Percentiles rank a stretch among this genome's conserved stretches.
Conservation (phyloP, 2,888 invertebrate genomes). For the Priapulus caudatus region DNA sequence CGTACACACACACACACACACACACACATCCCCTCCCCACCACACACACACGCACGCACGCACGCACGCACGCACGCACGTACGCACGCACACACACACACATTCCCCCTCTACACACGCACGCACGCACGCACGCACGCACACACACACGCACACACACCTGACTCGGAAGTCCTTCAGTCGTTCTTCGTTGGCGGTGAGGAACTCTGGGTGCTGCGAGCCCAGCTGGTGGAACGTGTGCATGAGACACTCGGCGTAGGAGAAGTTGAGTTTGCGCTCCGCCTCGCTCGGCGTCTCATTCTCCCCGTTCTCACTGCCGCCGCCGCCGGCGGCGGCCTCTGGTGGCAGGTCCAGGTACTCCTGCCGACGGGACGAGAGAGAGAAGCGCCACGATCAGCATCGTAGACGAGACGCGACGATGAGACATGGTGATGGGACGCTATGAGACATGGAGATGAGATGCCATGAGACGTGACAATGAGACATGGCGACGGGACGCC, state of each 20-base stretch:
- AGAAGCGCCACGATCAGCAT: constrained; percentile 77
- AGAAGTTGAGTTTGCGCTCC: constrained; percentile 77
- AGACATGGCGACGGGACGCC: too few relatives aligned
- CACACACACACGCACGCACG: too few relatives aligned
- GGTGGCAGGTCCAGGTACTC: constrained; percentile 80
- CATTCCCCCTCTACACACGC: too few relatives aligned
- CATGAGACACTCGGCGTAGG: constrained; percentile 81
- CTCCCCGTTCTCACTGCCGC: constrained; percentile 7
- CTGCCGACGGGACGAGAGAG: constrained; percentile 67
- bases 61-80: too few relatives aligned
- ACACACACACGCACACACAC: constrained; percentile 22
- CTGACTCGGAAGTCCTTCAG: constrained; percentile 65
- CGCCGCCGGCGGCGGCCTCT: constrained; percentile 34
- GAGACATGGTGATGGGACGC: too few relatives aligned
- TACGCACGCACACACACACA: too few relatives aligned
- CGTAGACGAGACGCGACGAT: too few relatives aligned
- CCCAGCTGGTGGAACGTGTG: constrained; percentile 62
- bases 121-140: too few relatives aligned
- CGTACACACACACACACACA: too few relatives aligned
- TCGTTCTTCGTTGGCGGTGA: constrained; percentile 50
- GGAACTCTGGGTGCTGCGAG: constrained; percentile 60
- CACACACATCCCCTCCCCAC: too few relatives aligned
- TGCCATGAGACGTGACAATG: too few relatives aligned
- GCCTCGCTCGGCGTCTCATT: constrained; percentile 33
- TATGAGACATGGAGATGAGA: too few relatives aligned